Conservation (phyloP, 2,888 invertebrate species). For the Melanostoma scalare region DNA sequence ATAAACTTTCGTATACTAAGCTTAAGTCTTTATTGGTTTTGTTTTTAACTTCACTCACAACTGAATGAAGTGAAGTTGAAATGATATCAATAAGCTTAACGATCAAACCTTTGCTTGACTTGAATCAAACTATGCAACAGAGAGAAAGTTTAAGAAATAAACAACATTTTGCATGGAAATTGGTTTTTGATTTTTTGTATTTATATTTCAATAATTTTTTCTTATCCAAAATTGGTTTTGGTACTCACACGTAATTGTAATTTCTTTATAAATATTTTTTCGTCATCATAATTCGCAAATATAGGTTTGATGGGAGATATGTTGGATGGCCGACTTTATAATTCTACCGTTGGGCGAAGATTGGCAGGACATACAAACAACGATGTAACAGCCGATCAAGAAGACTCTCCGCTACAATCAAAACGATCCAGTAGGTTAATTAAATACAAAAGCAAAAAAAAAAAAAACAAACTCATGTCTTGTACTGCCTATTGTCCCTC, state of each 20-base stretch:
- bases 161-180: no score
- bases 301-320: constrained; percentile 80
- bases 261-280: constrained; percentile 44
- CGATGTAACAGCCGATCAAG: constrained; percentile 81
- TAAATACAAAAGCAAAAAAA: constrained; percentile 52
- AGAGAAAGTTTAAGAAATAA: no score
- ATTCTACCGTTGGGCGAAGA: constrained; percentile 80
- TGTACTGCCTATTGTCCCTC: constrained; percentile 49
- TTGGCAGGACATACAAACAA: constrained; percentile 79
- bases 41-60: no score
- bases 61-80: no score
- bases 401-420: constrained; percentile 92
- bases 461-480: constrained; percentile 52
- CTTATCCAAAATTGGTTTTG: constrained; percentile 41
- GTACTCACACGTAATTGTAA: constrained; percentile 33
- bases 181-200: no score
- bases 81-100: no score
- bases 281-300: constrained; percentile 52
- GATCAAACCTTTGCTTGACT: no score
- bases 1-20: no score
- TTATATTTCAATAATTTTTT: constrained; percentile 1
- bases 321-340: constrained; percentile 75
- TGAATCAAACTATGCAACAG: no score
- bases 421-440: constrained; percentile 91
- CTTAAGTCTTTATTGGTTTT: no score